Base-by-base conservation (phyloP, 2,888 invertebrate species). In the Dinocampus coccinellae region DNA sequence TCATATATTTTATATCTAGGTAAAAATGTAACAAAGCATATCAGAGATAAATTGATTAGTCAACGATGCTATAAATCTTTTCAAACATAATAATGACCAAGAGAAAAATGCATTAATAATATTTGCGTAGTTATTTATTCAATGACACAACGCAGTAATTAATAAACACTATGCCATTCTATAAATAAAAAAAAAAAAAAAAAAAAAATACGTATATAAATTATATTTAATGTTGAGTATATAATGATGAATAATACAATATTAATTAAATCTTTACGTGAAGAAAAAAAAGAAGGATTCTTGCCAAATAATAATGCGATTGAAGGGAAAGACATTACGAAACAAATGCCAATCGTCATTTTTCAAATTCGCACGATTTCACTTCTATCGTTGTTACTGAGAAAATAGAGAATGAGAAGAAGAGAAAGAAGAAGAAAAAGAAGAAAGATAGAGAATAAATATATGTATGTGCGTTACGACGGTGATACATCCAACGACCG, bases 321-420 rank as follows among this genome's bases (percentile, higher is more conserved):
- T 72, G 53, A 72, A 74, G 60, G 61, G 66, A 66, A 57, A 58
- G 52, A 62, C 60, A 67, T 74, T 73, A 75, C 70, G 73, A 70
- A 72, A 77, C 67, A 11, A 53, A 74, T 71, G 64, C 69, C 75
- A 68, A 75, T 71, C 73, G 68, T 69, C 29, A 69, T 42, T 75
- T 72, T 73, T 71, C 69, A 70, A 70, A 73, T 80, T 80, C 78
- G 69, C 80, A 80, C 78, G 80, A 69, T 80, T 80, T 80, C 80
- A 78, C 79, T 76, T 69, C 47, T 65, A 34, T 69, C 47, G 53
- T 69, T 62, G 34, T 57, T 64, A 16, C 20, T 22, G 16, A 34
- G n/a, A 7, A n/a, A n/a, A n/a, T n/a, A n/a, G n/a, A n/a, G n/a
- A n/a, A n/a, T n/a, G n/a, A n/a, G n/a, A n/a, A n/a, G n/a, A n/a